Evolutionary conservation across 2,113 vertebrate species (phyloP).

Genomic region (Gallinago undulata): DNA sequence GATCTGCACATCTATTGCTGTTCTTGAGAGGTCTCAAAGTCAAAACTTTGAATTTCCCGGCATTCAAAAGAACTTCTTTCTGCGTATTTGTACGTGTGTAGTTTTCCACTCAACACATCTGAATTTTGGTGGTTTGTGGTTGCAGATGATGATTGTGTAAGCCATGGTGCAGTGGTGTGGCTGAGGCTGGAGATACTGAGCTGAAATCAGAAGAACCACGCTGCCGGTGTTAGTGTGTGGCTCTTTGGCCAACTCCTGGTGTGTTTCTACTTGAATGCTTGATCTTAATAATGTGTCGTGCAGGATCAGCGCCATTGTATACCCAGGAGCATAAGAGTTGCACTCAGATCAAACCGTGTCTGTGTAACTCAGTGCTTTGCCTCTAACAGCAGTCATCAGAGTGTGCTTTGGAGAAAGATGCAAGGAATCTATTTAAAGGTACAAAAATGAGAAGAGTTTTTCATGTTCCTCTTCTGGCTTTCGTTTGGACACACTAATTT

Average conservation of each 20-base stretch:
- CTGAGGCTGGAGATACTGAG: background rate
- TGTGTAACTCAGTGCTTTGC: background rate
- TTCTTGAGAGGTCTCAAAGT: background rate
- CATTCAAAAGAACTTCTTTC: background rate
- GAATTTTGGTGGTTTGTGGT: background rate
- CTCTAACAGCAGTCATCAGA: background rate
- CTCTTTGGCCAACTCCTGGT: background rate
- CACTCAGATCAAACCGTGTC: background rate
- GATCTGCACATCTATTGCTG: rapidly evolving
- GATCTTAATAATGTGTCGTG: background rate
- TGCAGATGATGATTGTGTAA: background rate
- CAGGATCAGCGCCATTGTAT: background rate
- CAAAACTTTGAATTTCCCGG: background rate
- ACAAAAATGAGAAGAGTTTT: constrained; percentile 1
- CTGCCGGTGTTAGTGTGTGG: no score
- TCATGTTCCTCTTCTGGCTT: background rate
- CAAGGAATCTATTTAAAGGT: background rate
- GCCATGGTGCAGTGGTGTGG: rapidly evolving
- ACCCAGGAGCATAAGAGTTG: background rate
- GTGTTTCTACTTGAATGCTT: background rate
- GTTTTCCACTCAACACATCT: background rate
- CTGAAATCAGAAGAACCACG: background rate
- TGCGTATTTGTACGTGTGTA: rapidly evolving
- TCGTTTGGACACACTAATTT: background rate
- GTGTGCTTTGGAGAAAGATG: background rate